Evolutionary conservation across 2,113 vertebrate species (phyloP).

Genomic region (Petroica traversi): DNA sequence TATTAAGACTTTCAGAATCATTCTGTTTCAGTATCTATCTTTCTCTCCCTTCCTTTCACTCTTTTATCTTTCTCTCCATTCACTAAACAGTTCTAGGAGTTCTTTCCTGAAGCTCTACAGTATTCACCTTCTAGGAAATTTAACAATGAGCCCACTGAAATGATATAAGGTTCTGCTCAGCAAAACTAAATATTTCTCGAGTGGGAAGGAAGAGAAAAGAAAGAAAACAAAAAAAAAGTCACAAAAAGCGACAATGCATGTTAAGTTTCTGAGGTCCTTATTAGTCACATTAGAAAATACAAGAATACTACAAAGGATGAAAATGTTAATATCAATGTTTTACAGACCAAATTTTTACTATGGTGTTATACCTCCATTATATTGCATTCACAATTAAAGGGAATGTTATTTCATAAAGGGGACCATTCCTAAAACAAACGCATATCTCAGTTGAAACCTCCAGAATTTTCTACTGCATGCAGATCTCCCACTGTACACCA

Average conservation of each 20-base stretch:
- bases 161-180: background rate
- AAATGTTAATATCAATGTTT: background rate
- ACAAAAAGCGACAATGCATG: background rate
- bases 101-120: background rate
- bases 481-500: background rate
- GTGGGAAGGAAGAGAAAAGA: background rate
- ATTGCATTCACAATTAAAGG: background rate
- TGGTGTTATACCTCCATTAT: background rate
- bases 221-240: background rate
- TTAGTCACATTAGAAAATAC: background rate
- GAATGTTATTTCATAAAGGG: background rate
- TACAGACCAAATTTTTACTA: background rate
- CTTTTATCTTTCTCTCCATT: background rate
- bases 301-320: background rate
- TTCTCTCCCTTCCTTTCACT: background rate
- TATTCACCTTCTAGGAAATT: background rate
- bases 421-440: background rate
- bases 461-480: background rate
- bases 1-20: background rate
- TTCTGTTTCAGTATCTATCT: background rate
- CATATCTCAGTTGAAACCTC: background rate
- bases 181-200: background rate
- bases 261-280: background rate
- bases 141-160: background rate
- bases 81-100: background rate